Percentiles rank a stretch among this genome's conserved stretches.
These are phyloP conservation scores for Sinosuthora webbiana DNA, from an alignment of 2,113 vertebrate species.

Conservation along the genomic window DNA sequence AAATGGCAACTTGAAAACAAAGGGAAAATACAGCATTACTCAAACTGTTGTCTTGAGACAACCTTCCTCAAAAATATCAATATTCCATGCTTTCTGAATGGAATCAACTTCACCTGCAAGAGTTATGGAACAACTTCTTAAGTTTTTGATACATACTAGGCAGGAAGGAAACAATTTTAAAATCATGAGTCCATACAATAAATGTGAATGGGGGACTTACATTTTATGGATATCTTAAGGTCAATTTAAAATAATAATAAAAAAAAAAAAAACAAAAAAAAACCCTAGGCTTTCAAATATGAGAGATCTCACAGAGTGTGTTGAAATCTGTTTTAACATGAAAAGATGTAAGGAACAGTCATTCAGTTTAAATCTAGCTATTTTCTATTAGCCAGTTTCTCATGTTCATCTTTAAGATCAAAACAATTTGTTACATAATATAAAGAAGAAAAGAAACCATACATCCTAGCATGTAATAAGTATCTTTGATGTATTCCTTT, in stretches of 20 bases:
- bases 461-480: not conserved
- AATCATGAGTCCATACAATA: not conserved
- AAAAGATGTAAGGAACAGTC: not conserved
- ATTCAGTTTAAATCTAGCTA: not conserved
- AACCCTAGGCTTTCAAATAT: not conserved
- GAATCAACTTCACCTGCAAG: not conserved
- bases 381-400: not conserved
- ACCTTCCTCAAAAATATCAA: conserved; percentile 6
- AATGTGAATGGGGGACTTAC: not conserved
- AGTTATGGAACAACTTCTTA: not conserved
- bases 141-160: not conserved
- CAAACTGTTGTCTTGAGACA: conserved; percentile 15
- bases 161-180: not conserved
- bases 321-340: not conserved
- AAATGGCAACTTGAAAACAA: conserved; percentile 52
- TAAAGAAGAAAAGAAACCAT: not conserved
- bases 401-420: not conserved
- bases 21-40: conserved; percentile 42
- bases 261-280: too few species aligned
- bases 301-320: not conserved
- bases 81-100: conserved; percentile 16
- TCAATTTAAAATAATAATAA: not conserved
- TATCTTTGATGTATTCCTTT: not conserved
- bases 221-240: not conserved
- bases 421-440: not conserved